Conservation (phyloP, 2,797 vertebrate genomes). For the Lacerta agilis region DNA sequence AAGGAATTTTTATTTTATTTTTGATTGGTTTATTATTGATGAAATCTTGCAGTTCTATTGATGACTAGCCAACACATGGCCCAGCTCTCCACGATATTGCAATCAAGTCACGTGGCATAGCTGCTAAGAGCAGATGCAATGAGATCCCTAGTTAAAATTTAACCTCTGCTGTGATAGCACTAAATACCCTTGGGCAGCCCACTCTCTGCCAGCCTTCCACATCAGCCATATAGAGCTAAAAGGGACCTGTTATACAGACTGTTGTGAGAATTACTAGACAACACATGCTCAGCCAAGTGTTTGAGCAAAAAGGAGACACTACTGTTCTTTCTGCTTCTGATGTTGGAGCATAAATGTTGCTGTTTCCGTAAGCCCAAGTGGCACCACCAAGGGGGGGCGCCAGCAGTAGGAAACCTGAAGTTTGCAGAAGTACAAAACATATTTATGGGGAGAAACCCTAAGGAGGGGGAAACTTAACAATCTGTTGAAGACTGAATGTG, state of each 20-base stretch:
- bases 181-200: too few relatives aligned
- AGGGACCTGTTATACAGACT: neutral
- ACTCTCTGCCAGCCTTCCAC: neutral
- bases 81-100: neutral
- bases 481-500: too few relatives aligned
- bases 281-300: neutral
- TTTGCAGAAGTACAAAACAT: too few relatives aligned
- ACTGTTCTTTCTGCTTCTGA: neutral
- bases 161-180: neutral
- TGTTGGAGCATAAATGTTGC: too few relatives aligned
- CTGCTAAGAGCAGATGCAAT: neutral
- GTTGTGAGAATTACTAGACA: neutral
- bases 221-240: too few relatives aligned
- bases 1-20: too few relatives aligned
- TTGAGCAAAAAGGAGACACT: neutral
- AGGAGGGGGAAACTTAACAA: too few relatives aligned
- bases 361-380: too few relatives aligned
- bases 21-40: neutral
- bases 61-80: neutral
- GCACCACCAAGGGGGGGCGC: too few relatives aligned
- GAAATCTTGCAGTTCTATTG: neutral
- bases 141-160: neutral
- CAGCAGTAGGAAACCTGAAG: too few relatives aligned
- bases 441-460: too few relatives aligned
- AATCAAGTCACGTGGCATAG: neutral